Evolutionary conservation across 1,140 invertebrate species (phyloP).

Genomic region (Tetramorium alpestre): DNA sequence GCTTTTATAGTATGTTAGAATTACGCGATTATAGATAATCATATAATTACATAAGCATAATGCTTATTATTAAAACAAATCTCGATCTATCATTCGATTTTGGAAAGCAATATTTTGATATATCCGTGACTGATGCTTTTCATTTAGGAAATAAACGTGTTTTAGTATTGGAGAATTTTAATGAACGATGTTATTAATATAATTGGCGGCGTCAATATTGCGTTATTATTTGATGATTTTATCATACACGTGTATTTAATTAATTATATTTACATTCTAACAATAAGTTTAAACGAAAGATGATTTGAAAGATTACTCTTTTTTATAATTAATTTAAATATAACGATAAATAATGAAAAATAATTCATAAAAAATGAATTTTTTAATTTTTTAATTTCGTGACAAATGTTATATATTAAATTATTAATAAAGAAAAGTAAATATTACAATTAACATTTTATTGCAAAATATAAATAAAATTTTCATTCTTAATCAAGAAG

Average conservation of each 20-base stretch:
- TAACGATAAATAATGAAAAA: neutral
- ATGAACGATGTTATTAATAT: conserved; percentile 39
- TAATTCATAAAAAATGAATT: neutral
- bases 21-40: neutral
- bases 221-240: neutral
- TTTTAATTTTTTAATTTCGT: neutral
- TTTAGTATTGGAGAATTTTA: conserved; percentile 25
- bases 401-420: neutral
- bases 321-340: neutral
- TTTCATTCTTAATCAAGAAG: neutral
- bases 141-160: neutral
- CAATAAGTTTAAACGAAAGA: conserved; percentile 11
- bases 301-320: conserved; percentile 18
- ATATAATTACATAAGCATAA: neutral
- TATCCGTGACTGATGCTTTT: neutral
- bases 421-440: neutral
- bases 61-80: conserved; percentile 5
- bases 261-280: neutral
- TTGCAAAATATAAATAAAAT: neutral
- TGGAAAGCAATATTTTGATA: conserved; percentile 21
- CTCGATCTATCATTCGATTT: neutral
- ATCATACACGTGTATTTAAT: neutral
- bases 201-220: conserved; percentile 14
- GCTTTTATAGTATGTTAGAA: neutral
- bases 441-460: neutral